These are phyloP conservation scores for Hypotaenidia philippensis DNA, from an alignment of 2,797 vertebrate species.

Conservation along the genomic window DNA sequence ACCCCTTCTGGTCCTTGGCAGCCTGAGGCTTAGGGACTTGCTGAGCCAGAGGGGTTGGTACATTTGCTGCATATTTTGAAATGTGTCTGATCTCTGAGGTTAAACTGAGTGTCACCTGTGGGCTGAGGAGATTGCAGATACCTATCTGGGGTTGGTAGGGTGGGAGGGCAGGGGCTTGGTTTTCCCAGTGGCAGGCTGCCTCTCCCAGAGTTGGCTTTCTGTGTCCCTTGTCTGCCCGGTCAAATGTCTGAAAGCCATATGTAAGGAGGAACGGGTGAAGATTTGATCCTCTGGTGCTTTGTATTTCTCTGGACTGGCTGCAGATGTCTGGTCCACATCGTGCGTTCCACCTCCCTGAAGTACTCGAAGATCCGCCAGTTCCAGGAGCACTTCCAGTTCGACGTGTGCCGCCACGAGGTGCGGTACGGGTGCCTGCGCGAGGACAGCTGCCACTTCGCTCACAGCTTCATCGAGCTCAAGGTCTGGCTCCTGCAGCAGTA, in stretches of 20 bases:
- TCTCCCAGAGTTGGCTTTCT: neutral
- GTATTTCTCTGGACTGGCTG: neutral
- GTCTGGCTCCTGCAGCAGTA: slow-evolving; percentile 98
- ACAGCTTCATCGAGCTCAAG: slow-evolving; percentile 97
- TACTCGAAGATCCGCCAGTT: slow-evolving; percentile 97
- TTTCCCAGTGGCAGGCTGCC: neutral
- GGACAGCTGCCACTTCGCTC: slow-evolving; percentile 98
- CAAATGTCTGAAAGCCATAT: neutral
- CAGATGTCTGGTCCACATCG: slow-evolving; percentile 98
- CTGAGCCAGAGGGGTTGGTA: neutral
- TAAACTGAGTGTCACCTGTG: neutral
- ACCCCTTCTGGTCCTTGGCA: neutral
- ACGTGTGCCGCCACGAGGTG: slow-evolving; percentile 95
- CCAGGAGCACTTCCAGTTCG: slow-evolving; percentile 97
- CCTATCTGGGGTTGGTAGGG: neutral
- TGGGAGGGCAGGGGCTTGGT: neutral
- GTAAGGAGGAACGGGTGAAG: neutral
- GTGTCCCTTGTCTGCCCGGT: neutral
- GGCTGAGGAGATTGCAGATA: neutral
- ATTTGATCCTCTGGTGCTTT: neutral
- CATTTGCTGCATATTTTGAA: neutral
- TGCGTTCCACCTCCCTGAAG: slow-evolving; percentile 94
- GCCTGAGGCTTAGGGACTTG: neutral
- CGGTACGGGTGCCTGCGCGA: slow-evolving; percentile 96
- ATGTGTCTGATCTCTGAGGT: neutral